phyloP scores from a whole-genome alignment of 1,140 invertebrate species.

The Stenopsyche tienmushanensis region DNA sequence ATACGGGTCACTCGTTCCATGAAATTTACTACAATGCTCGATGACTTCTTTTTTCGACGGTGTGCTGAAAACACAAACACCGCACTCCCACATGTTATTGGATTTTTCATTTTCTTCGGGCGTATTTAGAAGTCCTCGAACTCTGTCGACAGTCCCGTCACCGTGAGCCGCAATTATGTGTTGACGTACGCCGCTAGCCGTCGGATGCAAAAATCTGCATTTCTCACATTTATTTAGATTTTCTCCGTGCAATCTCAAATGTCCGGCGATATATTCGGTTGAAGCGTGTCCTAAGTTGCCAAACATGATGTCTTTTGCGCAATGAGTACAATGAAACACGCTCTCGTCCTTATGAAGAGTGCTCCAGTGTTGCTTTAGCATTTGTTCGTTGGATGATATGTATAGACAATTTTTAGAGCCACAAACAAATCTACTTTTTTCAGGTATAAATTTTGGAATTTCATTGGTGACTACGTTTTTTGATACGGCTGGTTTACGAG shows the following conservation, averaged over 20 bases:
- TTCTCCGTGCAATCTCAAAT: slow-evolving; percentile 74
- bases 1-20: slow-evolving; percentile 65
- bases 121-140: slow-evolving; percentile 62
- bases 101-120: slow-evolving; percentile 51
- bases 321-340: slow-evolving; percentile 70
- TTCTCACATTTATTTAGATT: slow-evolving; percentile 68
- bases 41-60: slow-evolving; percentile 61
- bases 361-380: slow-evolving; percentile 70
- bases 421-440: slow-evolving; percentile 68
- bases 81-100: slow-evolving; percentile 67
- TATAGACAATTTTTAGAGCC: slow-evolving; percentile 69
- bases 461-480: slow-evolving; percentile 40
- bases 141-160: slow-evolving; percentile 55
- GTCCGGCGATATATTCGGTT: slow-evolving; percentile 62
- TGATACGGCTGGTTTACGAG: slow-evolving; percentile 35
- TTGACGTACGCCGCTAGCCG: slow-evolving; percentile 63
- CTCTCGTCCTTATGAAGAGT: slow-evolving; percentile 65
- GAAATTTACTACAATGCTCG: slow-evolving; percentile 57
- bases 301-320: slow-evolving; percentile 46
- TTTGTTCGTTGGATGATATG: slow-evolving; percentile 68
- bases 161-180: slow-evolving; percentile 66
- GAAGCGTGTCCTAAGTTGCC: slow-evolving; percentile 44
- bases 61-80: slow-evolving; percentile 64
- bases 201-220: slow-evolving; percentile 66
- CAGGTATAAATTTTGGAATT: slow-evolving; percentile 64